These are phyloP conservation scores for Larimichthys polyactis DNA, from an alignment of 2,113 vertebrate species.

Conservation along the genomic window DNA sequence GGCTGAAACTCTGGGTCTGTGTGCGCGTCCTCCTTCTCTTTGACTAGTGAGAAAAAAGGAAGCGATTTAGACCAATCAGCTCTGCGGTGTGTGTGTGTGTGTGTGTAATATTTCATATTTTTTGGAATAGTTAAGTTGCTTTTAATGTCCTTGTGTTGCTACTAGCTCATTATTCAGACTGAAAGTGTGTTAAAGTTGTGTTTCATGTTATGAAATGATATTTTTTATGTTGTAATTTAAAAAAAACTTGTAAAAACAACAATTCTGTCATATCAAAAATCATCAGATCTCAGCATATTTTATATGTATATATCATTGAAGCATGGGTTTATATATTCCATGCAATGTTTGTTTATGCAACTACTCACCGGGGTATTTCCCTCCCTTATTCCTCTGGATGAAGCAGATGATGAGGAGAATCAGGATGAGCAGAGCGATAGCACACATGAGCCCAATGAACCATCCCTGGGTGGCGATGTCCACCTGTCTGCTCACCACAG, in stretches of 20 bases:
- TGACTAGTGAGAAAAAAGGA: conserved; percentile 84
- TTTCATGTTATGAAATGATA: neutral
- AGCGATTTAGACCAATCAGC: neutral
- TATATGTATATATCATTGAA: neutral
- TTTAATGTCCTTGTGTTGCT: neutral
- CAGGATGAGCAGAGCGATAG: conserved; percentile 97
- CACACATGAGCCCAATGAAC: conserved; percentile 99
- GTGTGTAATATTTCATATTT: neutral
- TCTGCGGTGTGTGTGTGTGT: neutral
- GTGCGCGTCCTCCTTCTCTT: conserved; percentile 98
- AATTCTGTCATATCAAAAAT: too few species aligned
- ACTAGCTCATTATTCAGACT: neutral
- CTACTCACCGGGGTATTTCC: conserved; percentile 96
- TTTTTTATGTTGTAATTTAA: neutral
- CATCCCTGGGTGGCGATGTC: conserved; percentile 99
- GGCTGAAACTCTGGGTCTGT: conserved; percentile 99
- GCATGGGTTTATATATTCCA: too few species aligned
- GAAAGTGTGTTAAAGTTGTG: neutral
- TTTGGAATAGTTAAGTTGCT: neutral
- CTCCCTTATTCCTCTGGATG: conserved; percentile 98
- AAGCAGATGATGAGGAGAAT: conserved; percentile 98
- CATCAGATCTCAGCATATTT: too few species aligned
- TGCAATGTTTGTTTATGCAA: neutral
- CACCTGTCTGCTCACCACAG: conserved; percentile 95
- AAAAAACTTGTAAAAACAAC: too few species aligned